Percentiles rank a stretch among this genome's conserved stretches.
These are phyloP conservation scores for Laticauda colubrina DNA, from an alignment of 2,113 vertebrate genomes.

Conservation along the genomic window DNA sequence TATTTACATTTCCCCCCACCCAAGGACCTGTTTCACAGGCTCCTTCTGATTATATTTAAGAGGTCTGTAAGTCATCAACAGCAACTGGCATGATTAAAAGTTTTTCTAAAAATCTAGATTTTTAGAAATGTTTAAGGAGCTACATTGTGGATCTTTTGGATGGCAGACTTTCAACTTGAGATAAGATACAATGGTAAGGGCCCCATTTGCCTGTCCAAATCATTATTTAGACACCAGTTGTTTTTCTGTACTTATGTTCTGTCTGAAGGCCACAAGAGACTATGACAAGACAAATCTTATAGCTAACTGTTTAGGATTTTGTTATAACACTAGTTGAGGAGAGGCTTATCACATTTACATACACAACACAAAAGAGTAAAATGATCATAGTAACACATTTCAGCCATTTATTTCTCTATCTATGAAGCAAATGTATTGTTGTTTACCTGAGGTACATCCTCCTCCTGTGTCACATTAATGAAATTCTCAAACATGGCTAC, in stretches of 20 bases:
- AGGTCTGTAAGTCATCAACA: background rate
- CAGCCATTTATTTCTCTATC: background rate
- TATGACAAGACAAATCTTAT: background rate
- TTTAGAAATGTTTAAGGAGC: background rate
- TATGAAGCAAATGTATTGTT: conserved; percentile 1
- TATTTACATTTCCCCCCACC: background rate
- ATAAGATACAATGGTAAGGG: background rate
- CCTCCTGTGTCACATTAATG: conserved; percentile 92
- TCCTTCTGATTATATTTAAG: background rate
- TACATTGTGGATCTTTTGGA: background rate
- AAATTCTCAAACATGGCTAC: conserved; percentile 99
- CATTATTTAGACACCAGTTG: background rate
- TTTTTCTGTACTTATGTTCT: background rate
- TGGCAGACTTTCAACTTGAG: background rate
- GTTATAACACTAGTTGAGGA: background rate
- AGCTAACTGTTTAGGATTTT: background rate
- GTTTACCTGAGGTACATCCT: conserved; percentile 93
- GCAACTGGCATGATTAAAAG: background rate
- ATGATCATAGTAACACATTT: background rate
- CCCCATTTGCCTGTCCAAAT: background rate
- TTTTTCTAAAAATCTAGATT: background rate
- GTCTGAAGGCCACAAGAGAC: background rate
- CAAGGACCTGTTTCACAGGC: background rate
- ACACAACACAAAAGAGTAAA: background rate
- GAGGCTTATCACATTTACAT: background rate